A percentile compares a stretch with the other conserved stretches of the same genome.
phyloP scores from a whole-genome alignment of 2,888 invertebrate genomes.

The Acanthosepion esculentum region DNA sequence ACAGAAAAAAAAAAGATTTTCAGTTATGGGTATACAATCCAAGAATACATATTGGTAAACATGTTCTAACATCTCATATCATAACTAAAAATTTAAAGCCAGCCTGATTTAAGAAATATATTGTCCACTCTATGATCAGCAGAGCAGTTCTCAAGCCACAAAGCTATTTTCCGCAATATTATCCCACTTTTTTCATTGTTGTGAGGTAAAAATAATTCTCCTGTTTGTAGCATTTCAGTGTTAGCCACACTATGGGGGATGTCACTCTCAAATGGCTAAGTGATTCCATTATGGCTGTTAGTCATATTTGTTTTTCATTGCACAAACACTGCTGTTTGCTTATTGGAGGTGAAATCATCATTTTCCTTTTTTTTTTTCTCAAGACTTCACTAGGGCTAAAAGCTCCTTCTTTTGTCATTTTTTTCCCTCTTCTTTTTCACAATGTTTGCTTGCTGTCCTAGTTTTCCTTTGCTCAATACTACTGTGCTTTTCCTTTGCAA shows the following conservation, averaged over 20 bases:
- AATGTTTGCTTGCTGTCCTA: background rate
- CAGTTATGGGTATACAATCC: too few relatives aligned
- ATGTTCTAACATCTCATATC: too few relatives aligned
- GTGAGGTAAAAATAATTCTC: background rate
- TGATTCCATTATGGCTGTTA: conserved; percentile 21
- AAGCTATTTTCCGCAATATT: background rate
- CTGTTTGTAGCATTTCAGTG: background rate
- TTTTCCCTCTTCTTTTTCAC: background rate
- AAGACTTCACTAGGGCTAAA: conserved; percentile 7
- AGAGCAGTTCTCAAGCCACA: too few relatives aligned
- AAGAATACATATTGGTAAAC: too few relatives aligned
- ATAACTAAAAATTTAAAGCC: background rate
- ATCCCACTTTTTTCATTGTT: background rate
- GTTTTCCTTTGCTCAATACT: background rate
- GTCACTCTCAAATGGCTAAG: background rate
- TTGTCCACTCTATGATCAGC: background rate
- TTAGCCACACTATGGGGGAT: background rate
- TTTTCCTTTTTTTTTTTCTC: background rate
- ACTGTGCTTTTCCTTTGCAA: background rate
- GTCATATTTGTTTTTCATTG: background rate
- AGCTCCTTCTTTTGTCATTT: background rate
- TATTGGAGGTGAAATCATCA: background rate
- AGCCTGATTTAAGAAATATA: background rate
- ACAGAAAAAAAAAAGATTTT: too few relatives aligned
- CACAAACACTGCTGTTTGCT: background rate